Evolutionary conservation across 2,113 vertebrate genomes (phyloP).

Genomic region (Excalfactoria chinensis): DNA sequence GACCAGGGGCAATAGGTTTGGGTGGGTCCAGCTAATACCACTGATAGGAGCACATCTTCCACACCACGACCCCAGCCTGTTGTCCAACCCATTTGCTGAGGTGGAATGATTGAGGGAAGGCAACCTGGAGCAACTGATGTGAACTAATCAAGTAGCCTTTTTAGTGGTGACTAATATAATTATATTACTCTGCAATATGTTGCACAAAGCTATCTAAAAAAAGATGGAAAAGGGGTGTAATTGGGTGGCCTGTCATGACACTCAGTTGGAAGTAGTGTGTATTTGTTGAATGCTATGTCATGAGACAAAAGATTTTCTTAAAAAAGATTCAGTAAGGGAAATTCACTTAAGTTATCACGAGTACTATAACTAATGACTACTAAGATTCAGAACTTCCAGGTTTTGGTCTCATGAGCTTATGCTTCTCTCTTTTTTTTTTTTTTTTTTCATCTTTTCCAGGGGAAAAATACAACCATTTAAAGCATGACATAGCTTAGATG

Average conservation of each 20-base stretch:
- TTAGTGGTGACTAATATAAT: neutral
- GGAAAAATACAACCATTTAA: neutral
- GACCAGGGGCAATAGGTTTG: neutral
- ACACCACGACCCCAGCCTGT: rapidly evolving
- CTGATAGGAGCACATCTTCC: neutral
- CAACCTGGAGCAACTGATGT: neutral
- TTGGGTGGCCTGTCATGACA: neutral
- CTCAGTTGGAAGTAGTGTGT: neutral
- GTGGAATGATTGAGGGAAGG: neutral
- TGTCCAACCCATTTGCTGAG: rapidly evolving
- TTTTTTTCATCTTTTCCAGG: neutral
- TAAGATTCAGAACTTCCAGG: neutral
- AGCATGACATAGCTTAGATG: neutral
- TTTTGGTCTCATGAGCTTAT: neutral
- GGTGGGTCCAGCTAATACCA: neutral
- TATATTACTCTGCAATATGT: neutral
- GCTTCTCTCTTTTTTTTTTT: neutral
- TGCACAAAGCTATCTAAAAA: neutral
- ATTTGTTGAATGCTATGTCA: neutral
- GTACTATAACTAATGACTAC: neutral
- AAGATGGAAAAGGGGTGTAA: neutral
- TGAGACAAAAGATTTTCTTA: too few species aligned
- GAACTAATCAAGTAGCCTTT: neutral
- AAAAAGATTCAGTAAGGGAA: neutral
- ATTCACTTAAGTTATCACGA: neutral